Evolutionary conservation across 2,888 invertebrate species (phyloP), one percentile per base, ranked within the genome.

Genomic region (Theretra japonica): DNA sequence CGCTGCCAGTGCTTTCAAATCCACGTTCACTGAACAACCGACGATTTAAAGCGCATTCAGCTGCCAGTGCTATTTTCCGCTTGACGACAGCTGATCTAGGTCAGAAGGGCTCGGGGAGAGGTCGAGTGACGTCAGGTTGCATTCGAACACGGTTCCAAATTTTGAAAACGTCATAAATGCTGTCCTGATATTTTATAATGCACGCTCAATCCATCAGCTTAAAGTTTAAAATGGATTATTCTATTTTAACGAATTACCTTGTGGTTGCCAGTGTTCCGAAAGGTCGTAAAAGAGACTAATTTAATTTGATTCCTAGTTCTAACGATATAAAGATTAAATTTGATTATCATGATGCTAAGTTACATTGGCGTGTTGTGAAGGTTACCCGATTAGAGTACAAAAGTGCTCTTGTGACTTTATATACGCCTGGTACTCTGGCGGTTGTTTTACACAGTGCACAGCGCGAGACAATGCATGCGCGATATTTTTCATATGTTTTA

Each of bases 61-160:
- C 78, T 79, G 76, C 70, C 57, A 69, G 71, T 56, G 65, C 72
- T 84, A 83, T 84, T 86, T 88, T 87, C 88, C 87, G 89, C 90
- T 79, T 87, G 84, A 86, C 89, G 79, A 91, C 91, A 86, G 79
- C 76, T 75, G 82, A 88, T 83, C 84, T 90, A 83, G 89, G 90
- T 89, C 89, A 89, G 80, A 89, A 89, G 90, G 90, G 91, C 83
- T 82, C 82, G 87, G 88, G 86, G 78, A 77, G 85, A 80, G 81
- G 75, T 75, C 76, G 78, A 23, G 77, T 90, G 90, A 90, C 90
- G 89, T 89, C 89, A 88, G 77, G 80, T 73, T 91, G 91, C 90
- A 91, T 88, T 86, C 85, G 84, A 84, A 82, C 80, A 73, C 74
- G 73, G 73, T 74, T 74, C 70, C 70, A 70, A 79, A 73, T 76